phyloP scores from a whole-genome alignment of 2,797 vertebrate genomes.

The Leptatherina wallacei region DNA sequence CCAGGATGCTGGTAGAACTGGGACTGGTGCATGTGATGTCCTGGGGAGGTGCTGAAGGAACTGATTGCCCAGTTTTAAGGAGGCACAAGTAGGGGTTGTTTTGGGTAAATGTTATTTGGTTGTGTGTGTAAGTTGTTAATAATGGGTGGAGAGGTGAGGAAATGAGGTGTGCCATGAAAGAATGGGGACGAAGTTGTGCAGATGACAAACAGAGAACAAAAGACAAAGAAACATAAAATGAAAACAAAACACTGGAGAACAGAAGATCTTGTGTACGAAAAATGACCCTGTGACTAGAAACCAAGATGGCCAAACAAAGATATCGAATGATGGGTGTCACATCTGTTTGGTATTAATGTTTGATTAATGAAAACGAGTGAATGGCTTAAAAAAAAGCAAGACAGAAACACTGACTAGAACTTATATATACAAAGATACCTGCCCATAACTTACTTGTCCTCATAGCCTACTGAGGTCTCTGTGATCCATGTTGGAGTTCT shows the following conservation, averaged over 20 bases:
- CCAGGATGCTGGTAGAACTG: conserved; percentile 97
- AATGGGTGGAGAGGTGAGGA: conserved; percentile 71
- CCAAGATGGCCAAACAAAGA: conserved; percentile 76
- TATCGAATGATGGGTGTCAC: conserved; percentile 87
- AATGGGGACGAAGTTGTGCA: conserved; percentile 84
- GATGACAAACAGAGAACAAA: conserved; percentile 82
- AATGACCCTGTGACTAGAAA: conserved; percentile 65
- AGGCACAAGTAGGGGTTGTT: conserved; percentile 52
- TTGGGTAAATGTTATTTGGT: conserved; percentile 69
- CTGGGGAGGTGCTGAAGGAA: conserved; percentile 96
- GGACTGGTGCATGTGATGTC: conserved; percentile 94
- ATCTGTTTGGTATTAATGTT: conserved; percentile 80
- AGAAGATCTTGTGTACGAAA: conserved; percentile 46
- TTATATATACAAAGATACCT: conserved; percentile 89
- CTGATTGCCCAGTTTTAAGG: conserved; percentile 83
- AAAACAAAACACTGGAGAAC: conserved; percentile 81
- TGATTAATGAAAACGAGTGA: conserved; percentile 79
- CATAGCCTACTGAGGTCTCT: conserved; percentile 66
- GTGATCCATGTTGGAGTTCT: conserved; percentile 57
- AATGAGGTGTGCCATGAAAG: conserved; percentile 83
- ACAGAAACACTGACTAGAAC: conserved; percentile 82
- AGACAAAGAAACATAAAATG: conserved; percentile 91
- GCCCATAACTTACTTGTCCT: conserved; percentile 75
- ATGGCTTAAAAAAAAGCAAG: conserved; percentile 68
- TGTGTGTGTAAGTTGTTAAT: conserved; percentile 65